Evolutionary conservation across 2,113 vertebrate genomes (phyloP), one percentile per base, ranked within the genome.

Genomic region (Notarius quadriscutis): DNA sequence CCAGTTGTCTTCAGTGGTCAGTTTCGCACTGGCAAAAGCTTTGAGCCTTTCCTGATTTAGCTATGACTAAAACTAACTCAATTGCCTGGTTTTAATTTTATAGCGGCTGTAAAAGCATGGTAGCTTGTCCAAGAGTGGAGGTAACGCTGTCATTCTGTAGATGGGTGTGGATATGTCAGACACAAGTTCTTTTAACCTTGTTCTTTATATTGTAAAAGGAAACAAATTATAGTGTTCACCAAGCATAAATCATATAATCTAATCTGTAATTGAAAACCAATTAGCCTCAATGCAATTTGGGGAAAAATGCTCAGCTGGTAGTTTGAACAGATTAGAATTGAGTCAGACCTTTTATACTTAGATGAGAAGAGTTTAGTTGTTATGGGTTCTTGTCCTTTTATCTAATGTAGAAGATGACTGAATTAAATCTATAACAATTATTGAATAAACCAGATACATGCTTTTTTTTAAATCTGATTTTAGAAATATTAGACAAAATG

Each of bases 61-160:
- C 60, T 57, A 74, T 84, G 41, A 81, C 48, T 34, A 81, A 67
- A 69, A 63, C 57, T 63, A 53, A 30, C 57, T 65, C 51, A 48
- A 9, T 83, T 48, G 62, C 48, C 81, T 62, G 55, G 75, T 81
- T 84, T 89, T n/a, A 67, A 75, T 87, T 85, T 27, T 51, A 83
- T 30, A 87, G 17, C 81, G 77, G 41, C 53, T 57, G 60, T 87
- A 75, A 85, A 60, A 72, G 60, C 83, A 87, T 81, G 58, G 11
- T 22, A 60, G 57, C 25, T 71, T 63, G 55, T 5, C 34, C 53
- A 55, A 63, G 53, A 78, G 48, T 62, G 48, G 53, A 60, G 60
- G 34, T 71, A 60, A 83, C 57, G 62, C 48, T 75, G 15, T 84
- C 74, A 69, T 84, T 79, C 17, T 79, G 50, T 83, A 77, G 2